A percentile compares a stretch with the other conserved stretches of the same genome.
These are phyloP conservation scores for Corbicula japonica DNA, from an alignment of 2,888 invertebrate species.

Conservation along the genomic window DNA sequence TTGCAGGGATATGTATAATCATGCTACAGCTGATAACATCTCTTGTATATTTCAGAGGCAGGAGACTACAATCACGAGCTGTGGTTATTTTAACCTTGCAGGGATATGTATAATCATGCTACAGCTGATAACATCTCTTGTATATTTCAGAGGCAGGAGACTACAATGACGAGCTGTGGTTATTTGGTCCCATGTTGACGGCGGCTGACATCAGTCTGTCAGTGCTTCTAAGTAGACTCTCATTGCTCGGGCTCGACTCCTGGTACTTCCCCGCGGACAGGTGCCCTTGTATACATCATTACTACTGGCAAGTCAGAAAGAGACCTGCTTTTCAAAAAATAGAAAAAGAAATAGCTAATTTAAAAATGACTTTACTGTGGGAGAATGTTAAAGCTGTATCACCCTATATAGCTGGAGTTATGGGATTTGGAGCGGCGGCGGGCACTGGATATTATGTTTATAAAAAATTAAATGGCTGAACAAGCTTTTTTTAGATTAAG, in stretches of 20 bases:
- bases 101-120: no score
- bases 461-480: slow-evolving; percentile 49
- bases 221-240: slow-evolving; percentile 74
- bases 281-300: slow-evolving; percentile 75
- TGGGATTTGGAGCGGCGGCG: slow-evolving; percentile 68
- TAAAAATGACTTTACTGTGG: slow-evolving; percentile 76
- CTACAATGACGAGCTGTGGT: slow-evolving; percentile 73
- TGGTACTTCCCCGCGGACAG: slow-evolving; percentile 72
- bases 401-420: slow-evolving; percentile 71
- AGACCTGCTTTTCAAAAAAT: slow-evolving; percentile 71
- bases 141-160: slow-evolving; percentile 66
- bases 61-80: no score
- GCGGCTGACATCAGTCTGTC: slow-evolving; percentile 80
- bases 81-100: slow-evolving; percentile 81
- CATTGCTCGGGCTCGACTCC: slow-evolving; percentile 76
- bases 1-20: no score
- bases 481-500: not conserved
- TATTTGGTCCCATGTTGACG: slow-evolving; percentile 80
- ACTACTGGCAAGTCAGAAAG: slow-evolving; percentile 73
- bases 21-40: no score
- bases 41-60: no score
- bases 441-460: slow-evolving; percentile 69
- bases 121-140: no score
- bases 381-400: slow-evolving; percentile 78
- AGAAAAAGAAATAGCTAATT: slow-evolving; percentile 73